Evolutionary conservation across 2,888 invertebrate species (phyloP).

Genomic region (Julus scandinavius): DNA sequence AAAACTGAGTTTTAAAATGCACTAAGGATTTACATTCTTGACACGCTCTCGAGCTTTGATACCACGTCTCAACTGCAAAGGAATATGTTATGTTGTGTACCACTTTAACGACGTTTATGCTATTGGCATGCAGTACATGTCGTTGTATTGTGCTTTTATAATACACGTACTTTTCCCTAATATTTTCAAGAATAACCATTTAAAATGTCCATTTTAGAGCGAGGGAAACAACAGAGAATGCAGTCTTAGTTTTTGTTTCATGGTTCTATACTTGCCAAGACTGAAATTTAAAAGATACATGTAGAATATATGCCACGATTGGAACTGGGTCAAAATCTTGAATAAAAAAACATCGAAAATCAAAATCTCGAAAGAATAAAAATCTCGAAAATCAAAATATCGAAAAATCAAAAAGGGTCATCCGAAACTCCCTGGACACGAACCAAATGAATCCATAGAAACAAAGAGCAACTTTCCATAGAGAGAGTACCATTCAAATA

Average conservation of each 20-base stretch:
- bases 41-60: neutral
- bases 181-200: neutral
- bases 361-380: too few species aligned
- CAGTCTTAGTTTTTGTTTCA: neutral
- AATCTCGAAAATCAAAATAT: too few species aligned
- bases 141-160: neutral
- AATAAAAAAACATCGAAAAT: too few species aligned
- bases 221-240: neutral
- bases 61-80: neutral
- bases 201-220: constrained; percentile 1
- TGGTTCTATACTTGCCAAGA: neutral
- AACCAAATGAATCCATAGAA: too few species aligned
- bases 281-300: neutral
- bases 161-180: neutral
- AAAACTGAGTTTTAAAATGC: constrained; percentile 8
- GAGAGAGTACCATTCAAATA: too few species aligned
- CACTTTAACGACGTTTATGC: constrained; percentile 13
- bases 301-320: neutral
- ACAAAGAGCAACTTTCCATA: too few species aligned
- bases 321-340: too few species aligned
- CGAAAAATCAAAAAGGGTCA: too few species aligned
- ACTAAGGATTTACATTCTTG: neutral
- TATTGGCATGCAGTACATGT: neutral
- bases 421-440: too few species aligned
- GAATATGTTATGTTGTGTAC: neutral